Evolutionary conservation across 1,140 invertebrate species (phyloP).

Genomic region (Ctenoplectra terminalis): DNA sequence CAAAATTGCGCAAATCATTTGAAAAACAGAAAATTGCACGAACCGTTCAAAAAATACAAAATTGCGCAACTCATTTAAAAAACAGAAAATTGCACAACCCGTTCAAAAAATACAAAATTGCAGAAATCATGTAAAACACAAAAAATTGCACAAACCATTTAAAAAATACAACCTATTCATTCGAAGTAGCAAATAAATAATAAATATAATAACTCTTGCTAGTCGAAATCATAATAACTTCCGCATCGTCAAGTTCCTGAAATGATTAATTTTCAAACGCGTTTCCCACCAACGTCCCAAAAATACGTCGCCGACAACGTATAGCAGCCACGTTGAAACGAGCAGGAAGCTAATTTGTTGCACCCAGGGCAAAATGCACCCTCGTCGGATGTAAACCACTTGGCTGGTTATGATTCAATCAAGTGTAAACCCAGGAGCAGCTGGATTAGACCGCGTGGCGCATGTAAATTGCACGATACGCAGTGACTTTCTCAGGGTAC

Average conservation of each 20-base stretch:
- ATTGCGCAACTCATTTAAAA: too few species aligned
- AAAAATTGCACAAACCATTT: too few species aligned
- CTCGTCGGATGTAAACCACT: conserved; percentile 26
- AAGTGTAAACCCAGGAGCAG: conserved; percentile 53
- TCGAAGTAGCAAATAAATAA: too few species aligned
- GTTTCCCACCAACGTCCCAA: neutral
- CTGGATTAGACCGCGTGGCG: conserved; percentile 25
- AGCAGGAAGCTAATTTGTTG: conserved; percentile 55
- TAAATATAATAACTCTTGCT: too few species aligned
- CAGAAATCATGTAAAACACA: too few species aligned
- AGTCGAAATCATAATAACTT: neutral
- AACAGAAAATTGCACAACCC: too few species aligned
- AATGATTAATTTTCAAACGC: neutral
- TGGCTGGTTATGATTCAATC: conserved; percentile 60
- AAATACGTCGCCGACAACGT: neutral
- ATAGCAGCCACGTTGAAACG: too few species aligned
- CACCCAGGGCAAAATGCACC: conserved; percentile 16
- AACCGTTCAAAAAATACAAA: too few species aligned
- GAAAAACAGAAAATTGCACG: too few species aligned
- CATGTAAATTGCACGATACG: conserved; percentile 57
- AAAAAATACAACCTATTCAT: too few species aligned
- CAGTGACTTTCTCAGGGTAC: conserved; percentile 44
- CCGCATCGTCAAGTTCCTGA: neutral
- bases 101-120: too few species aligned
- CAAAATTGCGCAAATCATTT: too few species aligned